Base-by-base conservation (phyloP, 2,797 vertebrate genomes). In the Enteromius thamalakanensis region DNA sequence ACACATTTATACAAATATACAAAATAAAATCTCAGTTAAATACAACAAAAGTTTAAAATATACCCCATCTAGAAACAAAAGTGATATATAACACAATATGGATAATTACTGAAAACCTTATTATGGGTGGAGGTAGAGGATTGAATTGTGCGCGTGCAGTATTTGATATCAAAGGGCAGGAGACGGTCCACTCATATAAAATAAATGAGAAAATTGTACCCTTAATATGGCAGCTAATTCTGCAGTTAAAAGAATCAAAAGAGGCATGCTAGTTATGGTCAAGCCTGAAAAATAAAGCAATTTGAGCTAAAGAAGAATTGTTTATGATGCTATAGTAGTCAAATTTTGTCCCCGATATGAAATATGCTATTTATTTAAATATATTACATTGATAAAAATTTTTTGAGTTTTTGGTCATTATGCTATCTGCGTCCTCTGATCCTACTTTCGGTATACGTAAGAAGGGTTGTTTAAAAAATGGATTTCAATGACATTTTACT, bases 51-150 rank as follows among this genome's bases (percentile, higher is more conserved):
- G 51, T 76, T 58, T 58, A 15, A 58, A 55, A 75, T 40, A 3
- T 40, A 55, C 10, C 19, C 11, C 26, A 26, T 26, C 1, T 15
- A 40, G 34, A 76, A 40, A 40, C 6, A 58, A 4, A 53, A 74
- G 29, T 34, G 49, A 58, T 17, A 76, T 23, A 75, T 12, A 32
- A 74, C 51, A 74, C 29, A 53, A 74, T 53, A 34, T 53, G 10
- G 29, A 53, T 53, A 2, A 72, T 11, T 72, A 32, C 17, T 4
- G n/a, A 58, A 58, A 58, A 11, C 55, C 3, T 12, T 9, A 15
- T 40, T 40, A 23, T 55, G 47, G 19, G 29, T n/a, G 19, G 71
- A 74, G 71, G 71, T 74, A 74, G 29, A 74, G 34, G 53, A 23
- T 58, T 76, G 51, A 75, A 15, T 40, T 75, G 21, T 76, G 53